A percentile compares a stretch with the other conserved stretches of the same genome.
Evolutionary conservation across 1,140 invertebrate species (phyloP).

Genomic region (Hyphantria cunea): DNA sequence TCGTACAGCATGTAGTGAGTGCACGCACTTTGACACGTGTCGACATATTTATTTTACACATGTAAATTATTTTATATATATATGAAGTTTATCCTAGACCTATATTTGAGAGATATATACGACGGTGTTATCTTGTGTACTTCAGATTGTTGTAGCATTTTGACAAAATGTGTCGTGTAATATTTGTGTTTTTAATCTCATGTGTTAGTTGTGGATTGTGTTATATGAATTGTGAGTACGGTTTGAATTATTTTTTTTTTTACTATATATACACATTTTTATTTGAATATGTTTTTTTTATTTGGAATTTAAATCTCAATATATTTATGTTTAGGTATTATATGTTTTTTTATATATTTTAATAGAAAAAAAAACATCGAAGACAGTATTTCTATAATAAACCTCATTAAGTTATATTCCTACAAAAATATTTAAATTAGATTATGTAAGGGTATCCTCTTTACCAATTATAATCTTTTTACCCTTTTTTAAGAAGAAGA

Average conservation of each 20-base stretch:
- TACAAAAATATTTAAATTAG: no score
- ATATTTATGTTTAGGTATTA: no score
- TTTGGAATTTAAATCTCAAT: no score
- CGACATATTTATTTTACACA: slow-evolving; percentile 42
- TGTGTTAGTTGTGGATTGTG: slow-evolving; percentile 51
- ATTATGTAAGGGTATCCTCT: no score
- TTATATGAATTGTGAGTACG: slow-evolving; percentile 67
- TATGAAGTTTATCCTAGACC: slow-evolving; percentile 46
- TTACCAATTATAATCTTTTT: no score
- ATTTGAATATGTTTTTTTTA: slow-evolving; percentile 1
- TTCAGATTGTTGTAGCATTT: slow-evolving; percentile 43
- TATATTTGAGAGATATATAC: slow-evolving; percentile 44
- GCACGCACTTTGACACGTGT: slow-evolving; percentile 51
- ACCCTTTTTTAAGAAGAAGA: no score
- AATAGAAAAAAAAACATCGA: no score
- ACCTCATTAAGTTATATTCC: no score
- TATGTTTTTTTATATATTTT: no score
- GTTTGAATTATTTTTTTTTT: background rate
- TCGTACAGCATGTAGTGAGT: slow-evolving; percentile 50
- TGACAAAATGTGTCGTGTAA: slow-evolving; percentile 56
- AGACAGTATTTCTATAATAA: no score
- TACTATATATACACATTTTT: slow-evolving; percentile 8
- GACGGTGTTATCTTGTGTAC: slow-evolving; percentile 28
- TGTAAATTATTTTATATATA: slow-evolving; percentile 35
- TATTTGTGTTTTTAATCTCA: slow-evolving; percentile 46